Evolutionary conservation across 2,888 invertebrate species (phyloP), one percentile per base, ranked within the genome.

Genomic region (Mesochorus sp.): DNA sequence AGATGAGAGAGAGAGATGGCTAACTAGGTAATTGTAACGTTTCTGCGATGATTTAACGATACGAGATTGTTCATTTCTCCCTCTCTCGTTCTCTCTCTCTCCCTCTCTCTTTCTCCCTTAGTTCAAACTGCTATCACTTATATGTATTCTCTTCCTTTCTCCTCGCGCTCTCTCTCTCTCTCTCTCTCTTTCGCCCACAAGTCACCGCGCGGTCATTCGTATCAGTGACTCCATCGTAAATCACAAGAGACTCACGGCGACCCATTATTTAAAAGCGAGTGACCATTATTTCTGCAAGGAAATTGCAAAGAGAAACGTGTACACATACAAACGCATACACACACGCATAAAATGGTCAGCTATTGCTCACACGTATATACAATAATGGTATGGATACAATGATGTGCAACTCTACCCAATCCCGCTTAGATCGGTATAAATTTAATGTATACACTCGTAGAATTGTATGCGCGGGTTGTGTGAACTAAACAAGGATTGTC

Each of bases 21-120:
- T 66, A 76, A 71, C 71, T 71, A 59, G 66, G 59, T 76, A 76
- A 76, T 76, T 76, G 76, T 71, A 76, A 76, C 71, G 76, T 76
- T 70, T 66, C 59, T n/a, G 71, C 71, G 61, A 76, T 76, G 64
- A 78, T 75, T 74, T 42, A 73, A 62, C 67, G 73, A 75, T 75
- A 70, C 49, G 64, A 37, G 44, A 59, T 37, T 47, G 24, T 53
- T 34, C 53, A 61, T 61, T 61, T 44, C 34, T 21, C 14, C 14
- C 34, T 53, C 44, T 34, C 51, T 37, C 51, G 17, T 26, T 31
- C 21, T 1, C 19, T 6, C 49, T 24, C 12, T 19, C 31, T 28
- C 39, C 51, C 19, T 53, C 61, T 12, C 57, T 10, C 17, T 39
- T 17, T 37, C n/a, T 37, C 5, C n/a, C 0, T 1, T 14, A 14